Evolutionary conservation across 2,888 invertebrate species (phyloP).

Genomic region (Cephus pygmeus): DNA sequence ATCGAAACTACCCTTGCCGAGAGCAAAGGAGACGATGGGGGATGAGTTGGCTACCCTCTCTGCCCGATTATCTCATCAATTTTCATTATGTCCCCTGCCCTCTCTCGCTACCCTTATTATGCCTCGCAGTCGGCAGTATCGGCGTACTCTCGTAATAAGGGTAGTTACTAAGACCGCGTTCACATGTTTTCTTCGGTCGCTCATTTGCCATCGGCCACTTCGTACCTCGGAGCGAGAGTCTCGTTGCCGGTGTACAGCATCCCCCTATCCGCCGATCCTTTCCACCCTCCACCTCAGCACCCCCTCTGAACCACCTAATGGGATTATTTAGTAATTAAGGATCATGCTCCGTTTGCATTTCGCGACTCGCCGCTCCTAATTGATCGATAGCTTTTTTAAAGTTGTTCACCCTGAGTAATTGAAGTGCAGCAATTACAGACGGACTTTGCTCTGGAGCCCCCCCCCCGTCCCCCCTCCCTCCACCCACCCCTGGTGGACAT

Average conservation of each 20-base stretch:
- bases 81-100: slow-evolving; percentile 57
- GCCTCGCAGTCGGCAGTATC: background rate
- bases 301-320: slow-evolving; percentile 20
- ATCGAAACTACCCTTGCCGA: slow-evolving; percentile 14
- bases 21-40: slow-evolving; percentile 12
- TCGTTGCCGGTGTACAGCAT: background rate
- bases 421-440: background rate
- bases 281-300: slow-evolving; percentile 31
- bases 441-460: background rate
- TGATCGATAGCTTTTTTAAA: slow-evolving; percentile 53
- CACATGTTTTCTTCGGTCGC: slow-evolving; percentile 48
- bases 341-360: slow-evolving; percentile 35
- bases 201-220: background rate
- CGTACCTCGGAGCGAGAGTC: background rate
- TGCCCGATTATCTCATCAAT: slow-evolving; percentile 60
- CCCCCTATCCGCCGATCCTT: background rate
- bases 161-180: slow-evolving; percentile 24
- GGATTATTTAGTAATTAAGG: slow-evolving; percentile 56
- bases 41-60: slow-evolving; percentile 16
- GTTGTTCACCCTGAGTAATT: slow-evolving; percentile 24
- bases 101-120: background rate
- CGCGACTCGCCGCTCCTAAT: slow-evolving; percentile 41
- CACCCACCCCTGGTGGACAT: too few species aligned
- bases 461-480: rapidly evolving
- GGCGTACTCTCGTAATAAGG: background rate